Evolutionary conservation across 2,113 vertebrate species (phyloP), one percentile per base, ranked within the genome.

Genomic region (Tylochromis polylepis): DNA sequence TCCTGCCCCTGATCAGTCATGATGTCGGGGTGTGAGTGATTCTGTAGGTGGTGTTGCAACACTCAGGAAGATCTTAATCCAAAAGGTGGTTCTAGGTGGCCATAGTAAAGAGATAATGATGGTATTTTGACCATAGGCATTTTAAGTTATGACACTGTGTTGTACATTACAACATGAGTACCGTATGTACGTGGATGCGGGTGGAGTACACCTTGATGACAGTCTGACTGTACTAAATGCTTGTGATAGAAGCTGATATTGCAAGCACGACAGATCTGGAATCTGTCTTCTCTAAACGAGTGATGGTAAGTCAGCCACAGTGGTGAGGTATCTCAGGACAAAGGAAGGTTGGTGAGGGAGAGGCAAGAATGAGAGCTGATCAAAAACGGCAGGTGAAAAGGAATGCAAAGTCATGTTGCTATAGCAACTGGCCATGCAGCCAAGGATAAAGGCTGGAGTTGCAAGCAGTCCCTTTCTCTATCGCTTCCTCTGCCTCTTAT

Each of bases 311-410:
- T 84, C 88, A 83, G 79, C 87, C 7, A 86, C 89, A 91, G 77
- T 78, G 86, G 87, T 8, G 62, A 92, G 86, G 82, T 85, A 84
- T 92, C 92, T 91, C 79, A 91, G 91, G 87, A 94, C 85, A 92
- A 90, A 86, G 59, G 77, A 85, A 86, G 89, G 85, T 84, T 86
- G 62, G 78, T 31, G 36, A 92, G 88, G 85, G 75, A 93, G 88
- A 88, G 18, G 84, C 87, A 67, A 87, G 88, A 94, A 81, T 79
- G 84, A 93, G 87, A 92, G 95, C 86, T 94, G 93, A 95, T 95
- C 91, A 95, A 94, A 96, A 96, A 94, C 86, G 89, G 93, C 95
- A 96, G 95, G 95, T 95, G 95, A 96, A 94, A 92, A 94, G 94
- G 94, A 96, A 96, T 96, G 94, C 93, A 67, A 95, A 95, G 94